Evolutionary conservation across 2,888 invertebrate genomes (phyloP).

Genomic region (Cheilosia scutellata): DNA sequence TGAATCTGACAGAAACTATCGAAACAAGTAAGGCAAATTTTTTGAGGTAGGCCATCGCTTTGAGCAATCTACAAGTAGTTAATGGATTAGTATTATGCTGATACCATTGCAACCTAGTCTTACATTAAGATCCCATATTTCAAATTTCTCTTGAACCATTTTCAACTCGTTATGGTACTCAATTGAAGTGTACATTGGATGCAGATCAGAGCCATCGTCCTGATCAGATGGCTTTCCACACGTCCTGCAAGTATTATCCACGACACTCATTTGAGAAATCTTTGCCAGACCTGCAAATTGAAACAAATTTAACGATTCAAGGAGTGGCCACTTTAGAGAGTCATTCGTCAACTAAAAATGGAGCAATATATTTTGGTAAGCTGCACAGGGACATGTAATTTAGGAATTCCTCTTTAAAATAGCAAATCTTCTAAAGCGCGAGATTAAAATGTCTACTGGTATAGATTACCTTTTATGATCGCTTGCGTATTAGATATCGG

Average conservation of each 20-base stretch:
- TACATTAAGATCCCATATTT: slow-evolving; percentile 66
- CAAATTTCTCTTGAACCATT: slow-evolving; percentile 60
- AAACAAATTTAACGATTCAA: not conserved
- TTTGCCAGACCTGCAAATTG: not conserved
- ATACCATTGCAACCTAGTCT: not conserved
- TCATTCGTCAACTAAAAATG: no score
- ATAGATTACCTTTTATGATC: no score
- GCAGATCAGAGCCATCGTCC: slow-evolving; percentile 54
- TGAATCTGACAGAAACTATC: slow-evolving; percentile 71
- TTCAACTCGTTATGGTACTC: slow-evolving; percentile 53
- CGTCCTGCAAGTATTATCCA: slow-evolving; percentile 58
- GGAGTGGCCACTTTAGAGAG: no score
- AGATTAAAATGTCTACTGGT: no score
- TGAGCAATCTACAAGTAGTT: slow-evolving; percentile 38
- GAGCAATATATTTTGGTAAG: no score
- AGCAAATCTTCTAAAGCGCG: no score
- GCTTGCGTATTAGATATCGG: no score
- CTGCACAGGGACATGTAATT: no score
- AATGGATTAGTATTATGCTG: not conserved
- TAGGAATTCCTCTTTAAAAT: no score
- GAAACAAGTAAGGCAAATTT: slow-evolving; percentile 65
- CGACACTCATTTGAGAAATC: slow-evolving; percentile 25
- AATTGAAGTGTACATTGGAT: slow-evolving; percentile 49
- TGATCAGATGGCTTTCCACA: slow-evolving; percentile 60
- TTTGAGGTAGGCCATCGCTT: slow-evolving; percentile 63